phyloP scores from a whole-genome alignment of 92 coral and sea anemone genomes.

The Parazoanthus atlanticus region DNA sequence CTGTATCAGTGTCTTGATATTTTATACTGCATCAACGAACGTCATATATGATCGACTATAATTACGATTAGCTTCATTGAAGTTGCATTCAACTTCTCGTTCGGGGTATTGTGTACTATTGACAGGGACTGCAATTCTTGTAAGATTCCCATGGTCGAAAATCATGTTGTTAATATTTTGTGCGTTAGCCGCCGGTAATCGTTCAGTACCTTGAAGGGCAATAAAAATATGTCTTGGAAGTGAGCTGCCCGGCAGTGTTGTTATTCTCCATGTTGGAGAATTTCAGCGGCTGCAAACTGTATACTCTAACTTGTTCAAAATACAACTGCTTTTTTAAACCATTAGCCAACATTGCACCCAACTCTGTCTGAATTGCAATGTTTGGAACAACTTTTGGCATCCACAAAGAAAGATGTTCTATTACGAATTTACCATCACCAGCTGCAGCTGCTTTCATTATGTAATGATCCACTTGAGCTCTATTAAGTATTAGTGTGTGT shows the following conservation, averaged over 20 bases:
- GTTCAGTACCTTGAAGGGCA: no score
- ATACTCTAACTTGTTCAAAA: constrained; percentile 8
- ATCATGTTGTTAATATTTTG: no score
- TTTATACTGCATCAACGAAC: no score
- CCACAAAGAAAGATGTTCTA: constrained; percentile 2
- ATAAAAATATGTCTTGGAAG: constrained; percentile 18
- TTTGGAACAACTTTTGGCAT: constrained; percentile 9
- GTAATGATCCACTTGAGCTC: neutral
- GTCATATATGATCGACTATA: no score
- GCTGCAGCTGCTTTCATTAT: neutral
- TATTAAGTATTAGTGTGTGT: neutral
- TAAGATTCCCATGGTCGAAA: no score
- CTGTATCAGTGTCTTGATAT: no score
- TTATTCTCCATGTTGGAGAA: constrained; percentile 17
- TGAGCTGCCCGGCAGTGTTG: neutral
- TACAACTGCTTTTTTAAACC: neutral
- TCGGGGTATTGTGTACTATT: no score
- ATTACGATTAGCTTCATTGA: no score
- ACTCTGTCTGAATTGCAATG: neutral
- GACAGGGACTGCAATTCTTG: no score
- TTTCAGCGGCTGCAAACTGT: neutral
- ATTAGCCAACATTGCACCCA: neutral
- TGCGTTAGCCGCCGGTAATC: no score
- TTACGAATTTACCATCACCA: constrained; percentile 12
- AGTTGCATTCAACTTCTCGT: no score